A percentile compares a stretch with the other conserved stretches of the same genome.
phyloP scores from a whole-genome alignment of 2,113 vertebrate species.

The Procapra przewalskii region DNA sequence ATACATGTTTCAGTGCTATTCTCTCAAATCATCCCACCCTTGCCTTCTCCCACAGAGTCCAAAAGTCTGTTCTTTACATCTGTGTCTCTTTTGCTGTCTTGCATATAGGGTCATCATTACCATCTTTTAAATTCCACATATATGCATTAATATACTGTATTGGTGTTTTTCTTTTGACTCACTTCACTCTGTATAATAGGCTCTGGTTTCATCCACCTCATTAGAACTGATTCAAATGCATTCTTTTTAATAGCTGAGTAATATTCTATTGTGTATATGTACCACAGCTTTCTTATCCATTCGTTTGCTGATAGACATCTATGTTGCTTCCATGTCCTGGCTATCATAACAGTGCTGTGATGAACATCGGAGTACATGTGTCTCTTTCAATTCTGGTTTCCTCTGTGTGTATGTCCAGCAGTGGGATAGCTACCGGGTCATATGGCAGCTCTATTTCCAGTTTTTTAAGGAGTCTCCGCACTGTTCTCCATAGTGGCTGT shows the following conservation, averaged over 20 bases:
- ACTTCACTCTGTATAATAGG: neutral
- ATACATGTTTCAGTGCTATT: neutral
- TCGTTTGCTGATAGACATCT: neutral
- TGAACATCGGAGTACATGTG: neutral
- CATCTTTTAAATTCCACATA: neutral
- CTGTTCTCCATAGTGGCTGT: neutral
- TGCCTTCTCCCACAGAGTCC: neutral
- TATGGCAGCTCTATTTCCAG: neutral
- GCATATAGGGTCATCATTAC: neutral
- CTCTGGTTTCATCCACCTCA: neutral
- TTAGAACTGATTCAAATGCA: neutral
- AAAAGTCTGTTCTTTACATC: neutral
- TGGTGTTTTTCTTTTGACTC: neutral
- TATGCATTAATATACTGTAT: neutral
- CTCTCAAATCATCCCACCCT: neutral
- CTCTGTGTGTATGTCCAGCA: neutral
- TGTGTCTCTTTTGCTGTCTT: neutral
- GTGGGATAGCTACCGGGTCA: neutral
- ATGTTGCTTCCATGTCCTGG: neutral
- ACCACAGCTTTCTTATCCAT: neutral
- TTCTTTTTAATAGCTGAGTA: neutral
- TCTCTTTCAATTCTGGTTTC: neutral
- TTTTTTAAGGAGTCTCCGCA: neutral
- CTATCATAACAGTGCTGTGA: neutral
- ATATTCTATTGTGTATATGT: neutral